A percentile compares a stretch with the other conserved stretches of the same genome.
These are phyloP conservation scores for Belgica antarctica DNA, from an alignment of 2,888 invertebrate species.

Conservation along the genomic window DNA sequence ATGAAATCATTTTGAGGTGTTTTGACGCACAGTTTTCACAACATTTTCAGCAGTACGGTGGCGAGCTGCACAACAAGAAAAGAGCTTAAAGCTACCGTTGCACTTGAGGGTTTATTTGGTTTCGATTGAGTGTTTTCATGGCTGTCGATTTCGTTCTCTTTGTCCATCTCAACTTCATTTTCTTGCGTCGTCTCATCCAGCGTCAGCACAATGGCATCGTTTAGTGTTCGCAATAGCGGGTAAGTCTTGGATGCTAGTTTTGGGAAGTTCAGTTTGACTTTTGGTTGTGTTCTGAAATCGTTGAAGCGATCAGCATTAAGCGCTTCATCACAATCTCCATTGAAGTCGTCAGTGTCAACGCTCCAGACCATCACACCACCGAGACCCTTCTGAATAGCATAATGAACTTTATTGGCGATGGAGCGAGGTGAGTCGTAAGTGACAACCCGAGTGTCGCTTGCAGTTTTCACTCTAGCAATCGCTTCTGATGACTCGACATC, in stretches of 20 bases:
- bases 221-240: constrained; percentile 70
- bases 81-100: not conserved
- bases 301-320: constrained; percentile 54
- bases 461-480: constrained; percentile 59
- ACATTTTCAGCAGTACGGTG: not conserved
- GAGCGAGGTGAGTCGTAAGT: constrained; percentile 75
- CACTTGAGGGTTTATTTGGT: constrained; percentile 8
- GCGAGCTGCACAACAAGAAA: not conserved
- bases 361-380: constrained; percentile 83
- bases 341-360: constrained; percentile 84
- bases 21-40: constrained; percentile 8
- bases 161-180: constrained; percentile 51
- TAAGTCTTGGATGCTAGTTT: constrained; percentile 58
- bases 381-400: constrained; percentile 64
- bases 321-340: constrained; percentile 58
- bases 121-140: constrained; percentile 7
- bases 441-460: constrained; percentile 64
- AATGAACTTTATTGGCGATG: constrained; percentile 70
- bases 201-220: constrained; percentile 63
- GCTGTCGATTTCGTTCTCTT: constrained; percentile 26
- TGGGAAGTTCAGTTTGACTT: constrained; percentile 48
- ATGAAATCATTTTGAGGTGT: not conserved
- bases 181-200: constrained; percentile 58
- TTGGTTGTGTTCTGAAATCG: constrained; percentile 53
- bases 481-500: constrained; percentile 60